Conservation (phyloP, 2,113 vertebrate species). For the Ptychochromis oligacanthus region DNA sequence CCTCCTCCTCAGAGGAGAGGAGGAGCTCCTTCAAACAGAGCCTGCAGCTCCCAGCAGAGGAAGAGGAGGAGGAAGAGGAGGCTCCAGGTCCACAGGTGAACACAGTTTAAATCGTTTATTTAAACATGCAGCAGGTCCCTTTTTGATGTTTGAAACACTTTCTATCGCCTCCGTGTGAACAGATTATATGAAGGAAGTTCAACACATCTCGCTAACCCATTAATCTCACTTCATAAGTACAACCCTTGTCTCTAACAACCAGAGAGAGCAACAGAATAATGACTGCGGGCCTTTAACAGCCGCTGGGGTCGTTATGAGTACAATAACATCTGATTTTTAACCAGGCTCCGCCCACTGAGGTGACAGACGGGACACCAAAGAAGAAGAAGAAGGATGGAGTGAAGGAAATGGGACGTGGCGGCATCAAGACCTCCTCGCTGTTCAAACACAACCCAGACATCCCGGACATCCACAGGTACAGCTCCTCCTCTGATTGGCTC, state of each 20-base stretch:
- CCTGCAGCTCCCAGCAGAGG: not conserved
- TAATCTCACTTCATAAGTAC: not conserved
- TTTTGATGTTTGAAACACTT: too few relatives aligned
- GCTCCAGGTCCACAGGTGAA: slow-evolving; percentile 21
- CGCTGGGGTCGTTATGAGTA: not conserved
- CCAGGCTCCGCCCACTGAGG: slow-evolving; percentile 3
- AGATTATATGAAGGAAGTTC: too few relatives aligned
- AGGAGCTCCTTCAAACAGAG: slow-evolving; percentile 16
- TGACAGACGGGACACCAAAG: not conserved
- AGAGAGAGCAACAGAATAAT: not conserved
- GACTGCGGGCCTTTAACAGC: not conserved
- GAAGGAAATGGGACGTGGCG: slow-evolving; percentile 6
- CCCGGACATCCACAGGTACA: slow-evolving; percentile 60
- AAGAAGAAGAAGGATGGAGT: slow-evolving; percentile 35
- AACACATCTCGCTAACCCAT: not conserved
- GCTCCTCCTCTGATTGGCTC: slow-evolving; percentile 21
- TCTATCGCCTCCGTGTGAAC: too few relatives aligned
- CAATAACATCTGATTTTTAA: not conserved
- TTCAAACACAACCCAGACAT: slow-evolving; percentile 75
- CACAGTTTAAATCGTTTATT: not conserved
- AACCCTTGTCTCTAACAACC: not conserved
- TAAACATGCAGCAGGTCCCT: too few relatives aligned
- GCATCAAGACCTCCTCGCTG: slow-evolving; percentile 72
- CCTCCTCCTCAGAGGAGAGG: not conserved
- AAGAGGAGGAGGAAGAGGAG: not conserved